These are phyloP conservation scores for Reticulitermes lucifugus DNA, from an alignment of 2,888 invertebrate species.

Conservation along the genomic window DNA sequence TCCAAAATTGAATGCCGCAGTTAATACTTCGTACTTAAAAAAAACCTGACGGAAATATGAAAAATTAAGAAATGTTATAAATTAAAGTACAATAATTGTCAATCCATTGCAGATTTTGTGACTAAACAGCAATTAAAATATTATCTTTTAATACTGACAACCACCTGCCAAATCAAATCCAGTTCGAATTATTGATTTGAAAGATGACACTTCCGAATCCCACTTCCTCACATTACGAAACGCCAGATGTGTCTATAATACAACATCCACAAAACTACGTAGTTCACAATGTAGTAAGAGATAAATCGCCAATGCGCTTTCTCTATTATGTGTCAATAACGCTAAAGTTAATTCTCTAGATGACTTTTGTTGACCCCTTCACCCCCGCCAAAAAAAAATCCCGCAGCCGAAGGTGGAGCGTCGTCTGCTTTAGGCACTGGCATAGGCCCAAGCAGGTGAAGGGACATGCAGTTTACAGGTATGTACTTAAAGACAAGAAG, in stretches of 20 bases:
- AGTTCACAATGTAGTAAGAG: not conserved
- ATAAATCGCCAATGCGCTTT: not conserved
- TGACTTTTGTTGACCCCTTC: slow-evolving; percentile 38
- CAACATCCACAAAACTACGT: not conserved
- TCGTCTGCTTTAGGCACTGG: slow-evolving; percentile 48
- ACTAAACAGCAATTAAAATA: not conserved
- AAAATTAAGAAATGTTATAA: not conserved
- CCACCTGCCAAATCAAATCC: slow-evolving; percentile 46
- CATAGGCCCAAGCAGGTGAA: slow-evolving; percentile 38
- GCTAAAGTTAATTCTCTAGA: not conserved
- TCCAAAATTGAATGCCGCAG: not conserved
- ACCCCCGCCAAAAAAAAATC: slow-evolving; percentile 23
- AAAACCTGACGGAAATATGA: not conserved
- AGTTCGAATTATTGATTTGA: slow-evolving; percentile 45
- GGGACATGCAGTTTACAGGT: slow-evolving; percentile 12
- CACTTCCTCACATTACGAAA: not conserved
- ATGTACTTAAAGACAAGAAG: slow-evolving; percentile 11
- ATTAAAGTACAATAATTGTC: not conserved
- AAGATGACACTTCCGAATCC: slow-evolving; percentile 42
- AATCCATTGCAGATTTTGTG: not conserved
- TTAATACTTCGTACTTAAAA: not conserved
- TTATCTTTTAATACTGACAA: not conserved
- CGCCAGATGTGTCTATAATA: not conserved
- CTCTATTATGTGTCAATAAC: not conserved
- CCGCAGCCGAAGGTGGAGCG: slow-evolving; percentile 40